Evolutionary conservation across 2,113 vertebrate species (phyloP).

Genomic region (Phycodurus eques): DNA sequence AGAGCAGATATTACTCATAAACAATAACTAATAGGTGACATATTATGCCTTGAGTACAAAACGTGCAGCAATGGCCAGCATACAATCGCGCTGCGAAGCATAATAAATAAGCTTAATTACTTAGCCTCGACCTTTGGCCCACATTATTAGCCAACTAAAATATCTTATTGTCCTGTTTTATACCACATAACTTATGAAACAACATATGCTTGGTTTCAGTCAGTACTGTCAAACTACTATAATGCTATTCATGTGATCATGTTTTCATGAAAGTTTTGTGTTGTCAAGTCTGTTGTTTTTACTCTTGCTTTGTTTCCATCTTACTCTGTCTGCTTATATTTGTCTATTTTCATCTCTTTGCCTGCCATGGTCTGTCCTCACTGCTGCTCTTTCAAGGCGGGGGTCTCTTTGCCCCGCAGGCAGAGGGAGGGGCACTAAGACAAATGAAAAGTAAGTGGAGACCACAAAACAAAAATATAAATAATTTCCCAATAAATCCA

Average conservation of each 20-base stretch:
- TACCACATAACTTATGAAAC: not conserved
- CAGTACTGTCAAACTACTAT: not conserved
- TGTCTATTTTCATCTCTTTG: constrained; percentile 20
- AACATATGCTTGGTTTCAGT: not conserved
- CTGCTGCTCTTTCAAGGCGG: constrained; percentile 53
- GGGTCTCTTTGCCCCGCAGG: constrained; percentile 55
- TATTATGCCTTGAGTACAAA: not conserved
- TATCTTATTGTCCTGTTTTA: not conserved
- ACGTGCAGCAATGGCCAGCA: not conserved
- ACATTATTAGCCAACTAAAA: not conserved
- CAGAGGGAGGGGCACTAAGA: constrained; percentile 75
- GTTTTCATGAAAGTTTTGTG: not conserved
- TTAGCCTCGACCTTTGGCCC: not conserved
- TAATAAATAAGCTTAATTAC: not conserved
- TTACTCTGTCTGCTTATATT: constrained; percentile 25
- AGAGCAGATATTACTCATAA: not conserved
- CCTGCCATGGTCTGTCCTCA: constrained; percentile 33
- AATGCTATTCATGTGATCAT: not conserved
- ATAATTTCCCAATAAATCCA: not conserved
- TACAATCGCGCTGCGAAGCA: not conserved
- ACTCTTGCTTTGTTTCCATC: constrained; percentile 17
- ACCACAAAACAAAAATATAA: not conserved
- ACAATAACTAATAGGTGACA: not conserved
- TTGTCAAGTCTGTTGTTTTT: not conserved
- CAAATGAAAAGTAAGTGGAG: constrained; percentile 88